A percentile compares a stretch with the other conserved stretches of the same genome.
These are phyloP conservation scores for Medauroidea extradentata DNA, from an alignment of 1,140 invertebrate species.

Conservation along the genomic window DNA sequence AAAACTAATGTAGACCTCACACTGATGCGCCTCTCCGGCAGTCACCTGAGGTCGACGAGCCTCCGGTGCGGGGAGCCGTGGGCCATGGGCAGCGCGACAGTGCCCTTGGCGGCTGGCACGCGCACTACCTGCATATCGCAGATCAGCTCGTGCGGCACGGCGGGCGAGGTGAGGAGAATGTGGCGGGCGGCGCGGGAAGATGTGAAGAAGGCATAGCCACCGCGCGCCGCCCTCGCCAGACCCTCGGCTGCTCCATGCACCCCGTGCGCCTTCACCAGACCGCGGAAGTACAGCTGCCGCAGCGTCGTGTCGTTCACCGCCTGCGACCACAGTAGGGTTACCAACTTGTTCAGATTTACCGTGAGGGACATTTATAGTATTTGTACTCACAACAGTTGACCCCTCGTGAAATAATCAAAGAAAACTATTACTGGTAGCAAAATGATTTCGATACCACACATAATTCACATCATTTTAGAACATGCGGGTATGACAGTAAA, in stretches of 20 bases:
- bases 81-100: constrained; percentile 43
- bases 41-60: constrained; percentile 45
- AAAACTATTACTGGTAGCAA: too few species aligned
- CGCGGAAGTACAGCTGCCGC: constrained; percentile 43
- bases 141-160: constrained; percentile 32
- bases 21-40: too few species aligned
- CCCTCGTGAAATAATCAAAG: too few species aligned
- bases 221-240: constrained; percentile 37
- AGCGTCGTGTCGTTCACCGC: constrained; percentile 42
- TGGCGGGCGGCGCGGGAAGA: constrained; percentile 43
- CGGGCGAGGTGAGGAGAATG: constrained; percentile 37
- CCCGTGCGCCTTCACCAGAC: constrained; percentile 32
- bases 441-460: too few species aligned
- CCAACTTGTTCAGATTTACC: too few species aligned
- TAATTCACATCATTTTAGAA: too few species aligned
- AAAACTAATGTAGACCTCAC: too few species aligned
- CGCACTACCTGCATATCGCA: constrained; percentile 41
- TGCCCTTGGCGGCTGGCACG: constrained; percentile 37
- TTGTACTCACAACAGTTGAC: too few species aligned
- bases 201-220: constrained; percentile 45
- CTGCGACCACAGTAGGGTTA: too few species aligned
- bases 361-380: too few species aligned
- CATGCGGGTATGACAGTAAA: too few species aligned
- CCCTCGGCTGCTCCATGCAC: constrained; percentile 40
- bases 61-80: constrained; percentile 42